A percentile compares a stretch with the other conserved stretches of the same genome.
phyloP scores from a whole-genome alignment of 1,140 invertebrate species.

The Drosophila pachea region DNA sequence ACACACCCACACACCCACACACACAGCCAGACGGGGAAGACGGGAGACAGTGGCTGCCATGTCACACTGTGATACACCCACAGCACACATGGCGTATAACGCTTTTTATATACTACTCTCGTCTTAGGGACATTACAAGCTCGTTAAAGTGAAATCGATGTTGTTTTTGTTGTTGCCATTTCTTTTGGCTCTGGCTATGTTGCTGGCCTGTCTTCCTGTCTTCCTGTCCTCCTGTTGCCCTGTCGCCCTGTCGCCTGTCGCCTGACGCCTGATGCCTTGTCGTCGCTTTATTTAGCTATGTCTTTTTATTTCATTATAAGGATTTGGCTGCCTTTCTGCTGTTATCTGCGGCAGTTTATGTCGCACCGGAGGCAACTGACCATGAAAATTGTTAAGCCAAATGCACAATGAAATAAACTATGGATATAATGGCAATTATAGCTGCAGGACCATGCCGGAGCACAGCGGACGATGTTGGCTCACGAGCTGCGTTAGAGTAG shows the following conservation, averaged over 20 bases:
- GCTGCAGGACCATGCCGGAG: not conserved
- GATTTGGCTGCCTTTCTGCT: slow-evolving; percentile 72
- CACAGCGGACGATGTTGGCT: slow-evolving; percentile 37
- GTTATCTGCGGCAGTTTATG: slow-evolving; percentile 72
- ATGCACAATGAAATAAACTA: slow-evolving; percentile 48
- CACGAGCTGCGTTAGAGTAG: slow-evolving; percentile 8
- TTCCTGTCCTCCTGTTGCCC: not conserved
- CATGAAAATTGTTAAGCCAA: slow-evolving; percentile 65
- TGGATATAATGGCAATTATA: slow-evolving; percentile 36
- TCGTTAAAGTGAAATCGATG: slow-evolving; percentile 77
- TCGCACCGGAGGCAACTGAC: slow-evolving; percentile 59
- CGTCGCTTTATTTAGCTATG: slow-evolving; percentile 65
- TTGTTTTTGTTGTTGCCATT: slow-evolving; percentile 54
- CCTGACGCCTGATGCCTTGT: slow-evolving; percentile 17
- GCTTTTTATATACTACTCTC: slow-evolving; percentile 73
- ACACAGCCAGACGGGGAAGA: slow-evolving; percentile 11
- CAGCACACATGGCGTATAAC: slow-evolving; percentile 68
- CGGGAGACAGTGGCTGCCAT: not conserved
- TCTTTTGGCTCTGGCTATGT: slow-evolving; percentile 46
- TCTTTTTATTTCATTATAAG: slow-evolving; percentile 75
- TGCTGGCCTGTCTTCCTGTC: slow-evolving; percentile 5
- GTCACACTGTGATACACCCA: slow-evolving; percentile 18
- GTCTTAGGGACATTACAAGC: slow-evolving; percentile 73
- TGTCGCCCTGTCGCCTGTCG: slow-evolving; percentile 3
- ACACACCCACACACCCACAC: slow-evolving; percentile 12